Base-by-base conservation (phyloP, 2,113 vertebrate genomes). In the Hippocampus abdominalis region DNA sequence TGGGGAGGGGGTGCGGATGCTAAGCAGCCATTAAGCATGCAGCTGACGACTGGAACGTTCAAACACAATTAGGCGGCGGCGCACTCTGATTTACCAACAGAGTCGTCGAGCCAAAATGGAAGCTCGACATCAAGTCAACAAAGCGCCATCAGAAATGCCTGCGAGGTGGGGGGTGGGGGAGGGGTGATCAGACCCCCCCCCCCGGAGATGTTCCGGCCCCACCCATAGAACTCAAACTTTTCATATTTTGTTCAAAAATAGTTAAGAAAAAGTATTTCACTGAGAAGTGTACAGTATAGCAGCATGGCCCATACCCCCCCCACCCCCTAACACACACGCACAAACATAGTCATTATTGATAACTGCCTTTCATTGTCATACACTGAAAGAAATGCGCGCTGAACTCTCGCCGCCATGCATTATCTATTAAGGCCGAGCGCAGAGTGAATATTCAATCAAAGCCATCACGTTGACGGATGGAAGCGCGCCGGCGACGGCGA, bases 11-110 rank as follows among this genome's bases (percentile, higher is more conserved):
- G 21, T 72, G 27, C 61, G 15, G 68, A 57, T 39, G 69, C 42
- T 77, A 85, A 91, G 86, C 81, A 76, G 76, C 78, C 32, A 82
- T 90, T 88, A 85, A 61, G 84, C 77, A 89, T 90, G 89, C 84
- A 9, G 80, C 81, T 84, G 88, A 90, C 84, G 78, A 73, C 83
- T 72, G 72, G 71, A 75, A 75, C 79, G 86, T 74, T 88, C 85
- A 90, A 88, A 88, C 83, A 88, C 84, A 91, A 91, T 92, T 91
- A 90, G 83, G 78, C 44, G 23, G 78, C 73, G 46, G 83, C 13
- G 75, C 75, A 86, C 86, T 90, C 86, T 81, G 84, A 89, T 87
- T 90, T 87, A 82, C 82, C 83, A 75, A 89, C 79, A 81, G 83
- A 87, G 75, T 82, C 60, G 78, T 77, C 78, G 81, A 88, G 84